Conservation (phyloP, 2,888 invertebrate species). For the Hydropsyche betteni region DNA sequence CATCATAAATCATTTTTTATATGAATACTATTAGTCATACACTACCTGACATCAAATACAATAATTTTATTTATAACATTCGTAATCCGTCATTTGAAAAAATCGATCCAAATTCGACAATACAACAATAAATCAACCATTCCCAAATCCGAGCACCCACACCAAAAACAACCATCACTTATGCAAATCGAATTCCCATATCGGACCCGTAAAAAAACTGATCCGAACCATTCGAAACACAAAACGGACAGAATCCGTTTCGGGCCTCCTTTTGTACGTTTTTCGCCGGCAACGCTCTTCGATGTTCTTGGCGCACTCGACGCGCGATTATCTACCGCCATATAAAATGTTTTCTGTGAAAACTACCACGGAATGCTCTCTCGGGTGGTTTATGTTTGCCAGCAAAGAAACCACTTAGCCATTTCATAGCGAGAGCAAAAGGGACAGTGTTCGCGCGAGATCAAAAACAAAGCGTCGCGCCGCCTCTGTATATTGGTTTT, state of each 20-base stretch:
- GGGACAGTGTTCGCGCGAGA: slow-evolving; percentile 1
- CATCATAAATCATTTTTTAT: too few relatives aligned
- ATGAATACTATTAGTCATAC: too few relatives aligned
- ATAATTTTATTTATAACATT: too few relatives aligned
- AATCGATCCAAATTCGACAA: too few relatives aligned
- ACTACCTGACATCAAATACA: too few relatives aligned
- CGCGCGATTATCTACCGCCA: slow-evolving; percentile 46
- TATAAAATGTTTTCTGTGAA: slow-evolving; percentile 48
- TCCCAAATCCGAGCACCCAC: too few relatives aligned
- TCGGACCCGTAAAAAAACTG: too few relatives aligned
- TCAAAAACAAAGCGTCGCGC: slow-evolving; percentile 21
- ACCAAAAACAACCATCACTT: too few relatives aligned
- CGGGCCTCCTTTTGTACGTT: slow-evolving; percentile 24
- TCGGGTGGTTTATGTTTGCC: slow-evolving; percentile 50
- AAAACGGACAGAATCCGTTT: slow-evolving; percentile 2
- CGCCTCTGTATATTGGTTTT: slow-evolving; percentile 50
- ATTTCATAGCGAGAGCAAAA: neutral
- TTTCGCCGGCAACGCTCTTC: slow-evolving; percentile 32
- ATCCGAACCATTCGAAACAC: too few relatives aligned
- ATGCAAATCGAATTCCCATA: too few relatives aligned
- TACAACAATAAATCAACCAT: too few relatives aligned
- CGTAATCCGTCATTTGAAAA: too few relatives aligned
- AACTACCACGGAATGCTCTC: slow-evolving; percentile 51
- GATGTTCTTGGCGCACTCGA: slow-evolving; percentile 30
- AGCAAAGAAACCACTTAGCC: slow-evolving; percentile 43